Conservation (phyloP, 2,113 vertebrate genomes). For the Pongo abelii region DNA sequence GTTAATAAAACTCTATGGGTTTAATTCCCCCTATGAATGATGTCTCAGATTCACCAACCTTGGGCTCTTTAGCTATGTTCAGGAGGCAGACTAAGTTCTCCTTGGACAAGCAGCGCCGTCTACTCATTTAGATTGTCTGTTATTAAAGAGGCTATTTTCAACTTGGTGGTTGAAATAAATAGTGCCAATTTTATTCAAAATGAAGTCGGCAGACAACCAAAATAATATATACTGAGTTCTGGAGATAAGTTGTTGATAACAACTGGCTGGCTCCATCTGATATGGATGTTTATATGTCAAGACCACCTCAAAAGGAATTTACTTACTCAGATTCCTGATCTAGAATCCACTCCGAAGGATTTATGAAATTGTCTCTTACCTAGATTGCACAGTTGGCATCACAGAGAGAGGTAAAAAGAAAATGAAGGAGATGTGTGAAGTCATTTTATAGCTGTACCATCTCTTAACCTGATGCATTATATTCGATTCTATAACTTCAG, state of each 20-base stretch:
- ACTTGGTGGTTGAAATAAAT: background rate
- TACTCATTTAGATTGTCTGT: background rate
- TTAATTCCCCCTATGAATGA: background rate
- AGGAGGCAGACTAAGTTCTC: background rate
- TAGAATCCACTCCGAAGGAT: background rate
- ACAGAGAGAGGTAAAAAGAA: background rate
- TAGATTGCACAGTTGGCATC: background rate
- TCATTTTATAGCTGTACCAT: background rate
- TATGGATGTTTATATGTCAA: background rate
- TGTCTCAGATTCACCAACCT: background rate
- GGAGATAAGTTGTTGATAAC: background rate
- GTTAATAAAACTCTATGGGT: background rate
- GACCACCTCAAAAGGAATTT: background rate
- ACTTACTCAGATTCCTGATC: background rate
- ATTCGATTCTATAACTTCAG: background rate
- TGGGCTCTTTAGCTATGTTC: background rate
- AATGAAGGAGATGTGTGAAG: background rate
- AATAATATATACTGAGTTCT: background rate
- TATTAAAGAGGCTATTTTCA: background rate
- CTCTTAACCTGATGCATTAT: background rate
- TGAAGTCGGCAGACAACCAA: background rate
- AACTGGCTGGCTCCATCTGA: background rate
- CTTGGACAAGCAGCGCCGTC: background rate
- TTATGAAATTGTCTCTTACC: background rate
- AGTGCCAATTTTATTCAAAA: background rate